These are phyloP conservation scores for Poeciliopsis retropinna DNA, from an alignment of 2,113 vertebrate genomes.

Conservation along the genomic window DNA sequence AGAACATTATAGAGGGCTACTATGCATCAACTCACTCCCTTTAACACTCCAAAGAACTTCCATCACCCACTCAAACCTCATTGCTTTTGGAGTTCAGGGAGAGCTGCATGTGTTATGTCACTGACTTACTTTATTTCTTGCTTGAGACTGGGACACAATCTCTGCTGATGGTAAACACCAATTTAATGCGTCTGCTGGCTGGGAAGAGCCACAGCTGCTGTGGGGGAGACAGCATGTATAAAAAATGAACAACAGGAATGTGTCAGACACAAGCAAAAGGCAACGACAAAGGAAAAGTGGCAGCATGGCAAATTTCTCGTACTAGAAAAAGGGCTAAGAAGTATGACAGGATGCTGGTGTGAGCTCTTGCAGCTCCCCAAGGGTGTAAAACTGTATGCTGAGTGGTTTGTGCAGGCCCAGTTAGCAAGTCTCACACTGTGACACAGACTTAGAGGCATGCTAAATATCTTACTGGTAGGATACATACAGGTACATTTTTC, in stretches of 20 bases:
- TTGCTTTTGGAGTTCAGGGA: conserved; percentile 7
- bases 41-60: conserved; percentile 11
- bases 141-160: conserved; percentile 64
- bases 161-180: conserved; percentile 69
- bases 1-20: conserved; percentile 13
- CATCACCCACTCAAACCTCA: conserved; percentile 30
- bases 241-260: conserved; percentile 74
- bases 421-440: conserved; percentile 39
- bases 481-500: conserved; percentile 15
- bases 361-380: conserved; percentile 51
- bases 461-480: conserved; percentile 25
- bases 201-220: conserved; percentile 53
- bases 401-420: conserved; percentile 49
- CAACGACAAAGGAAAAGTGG: conserved; percentile 58
- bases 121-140: conserved; percentile 71
- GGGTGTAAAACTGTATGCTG: conserved; percentile 53
- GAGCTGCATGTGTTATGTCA: conserved; percentile 59
- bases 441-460: conserved; percentile 26
- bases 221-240: conserved; percentile 67
- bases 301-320: conserved; percentile 58
- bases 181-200: conserved; percentile 66
- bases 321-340: conserved; percentile 60
- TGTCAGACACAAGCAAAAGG: conserved; percentile 68
- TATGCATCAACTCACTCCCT: conserved; percentile 4
- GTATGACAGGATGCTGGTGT: conserved; percentile 66